Evolutionary conservation across 2,113 vertebrate genomes (phyloP).

Genomic region (Ctenomys sociabilis): DNA sequence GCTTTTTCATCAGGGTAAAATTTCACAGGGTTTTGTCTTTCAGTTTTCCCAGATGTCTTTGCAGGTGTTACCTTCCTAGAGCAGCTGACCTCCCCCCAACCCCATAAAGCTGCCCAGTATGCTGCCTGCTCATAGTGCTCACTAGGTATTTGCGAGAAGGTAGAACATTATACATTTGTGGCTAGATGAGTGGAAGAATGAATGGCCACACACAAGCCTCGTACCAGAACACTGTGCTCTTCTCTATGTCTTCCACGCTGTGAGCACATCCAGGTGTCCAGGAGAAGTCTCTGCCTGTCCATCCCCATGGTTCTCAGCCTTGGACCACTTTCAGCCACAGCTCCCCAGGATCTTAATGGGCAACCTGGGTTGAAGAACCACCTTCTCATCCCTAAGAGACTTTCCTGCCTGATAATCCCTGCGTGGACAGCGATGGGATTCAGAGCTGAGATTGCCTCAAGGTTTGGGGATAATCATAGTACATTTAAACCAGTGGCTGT

Average conservation of each 20-base stretch:
- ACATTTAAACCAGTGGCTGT: not conserved
- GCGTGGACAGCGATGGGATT: not conserved
- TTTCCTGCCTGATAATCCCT: not conserved
- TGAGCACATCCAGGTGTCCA: fast-evolving
- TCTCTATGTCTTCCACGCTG: too few species aligned
- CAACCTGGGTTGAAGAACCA: not conserved
- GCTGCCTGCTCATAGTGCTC: fast-evolving
- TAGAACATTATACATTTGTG: not conserved
- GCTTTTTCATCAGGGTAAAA: not conserved
- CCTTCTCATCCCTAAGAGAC: not conserved
- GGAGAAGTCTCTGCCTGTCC: not conserved
- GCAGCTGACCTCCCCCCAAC: not conserved
- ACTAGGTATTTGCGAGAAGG: not conserved
- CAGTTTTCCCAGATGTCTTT: not conserved
- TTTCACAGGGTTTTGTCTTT: not conserved
- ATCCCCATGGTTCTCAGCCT: not conserved
- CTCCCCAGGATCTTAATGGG: not conserved
- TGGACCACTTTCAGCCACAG: not conserved
- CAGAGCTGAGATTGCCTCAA: not conserved
- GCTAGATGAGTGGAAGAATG: not conserved
- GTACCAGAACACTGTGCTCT: not conserved
- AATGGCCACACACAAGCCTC: not conserved
- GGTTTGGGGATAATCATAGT: not conserved
- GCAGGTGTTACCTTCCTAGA: not conserved
- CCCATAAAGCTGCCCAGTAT: not conserved